Evolutionary conservation across 2,888 invertebrate genomes (phyloP), one percentile per base, ranked within the genome.

Genomic region (Nycteola revayana): DNA sequence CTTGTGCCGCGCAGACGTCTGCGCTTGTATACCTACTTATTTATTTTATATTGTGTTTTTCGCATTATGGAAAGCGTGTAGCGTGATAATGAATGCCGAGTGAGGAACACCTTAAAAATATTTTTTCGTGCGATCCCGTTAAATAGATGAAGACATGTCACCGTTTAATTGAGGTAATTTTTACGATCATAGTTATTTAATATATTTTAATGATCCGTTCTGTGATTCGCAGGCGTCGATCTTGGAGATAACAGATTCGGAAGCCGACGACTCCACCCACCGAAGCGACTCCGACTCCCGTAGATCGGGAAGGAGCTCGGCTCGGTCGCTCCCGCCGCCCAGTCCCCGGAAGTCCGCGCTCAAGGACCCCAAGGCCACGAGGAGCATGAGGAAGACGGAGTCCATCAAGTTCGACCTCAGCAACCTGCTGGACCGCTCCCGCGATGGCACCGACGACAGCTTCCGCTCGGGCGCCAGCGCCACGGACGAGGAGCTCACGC

Each of bases 371-470:
- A 47, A 28, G 4, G 44, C 63, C 0, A 72, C 71, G 37, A 64
- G 54, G 10, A 59, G 47, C 8, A 28, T 36, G 3, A 66, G 79
- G 24, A 85, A 81, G 42, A 67, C 64, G 0, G 87, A 86, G 14
- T 80, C 82, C 5, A 89, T 88, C 25, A 83, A 82, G 31, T 86
- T 88, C 38, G 87, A 89, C 38, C 52, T 87, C 3, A 83, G 83
- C 44, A 84, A 86, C 46, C 47, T 87, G 14, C 5, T 14, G 14
- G 3, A 5, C 14, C 14, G 14, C 14, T 14, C 14, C n/a, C 14
- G 14, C 14, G 14, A 3, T 5, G 14, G 14, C n/a, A n/a, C n/a
- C n/a, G n/a, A n/a, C n/a, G n/a, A n/a, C n/a, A n/a, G n/a, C n/a
- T n/a, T n/a, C n/a, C n/a, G n/a, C n/a, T n/a, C n/a, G n/a, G n/a